Evolutionary conservation across 2,888 invertebrate genomes (phyloP).

Genomic region (Auanema sp.): DNA sequence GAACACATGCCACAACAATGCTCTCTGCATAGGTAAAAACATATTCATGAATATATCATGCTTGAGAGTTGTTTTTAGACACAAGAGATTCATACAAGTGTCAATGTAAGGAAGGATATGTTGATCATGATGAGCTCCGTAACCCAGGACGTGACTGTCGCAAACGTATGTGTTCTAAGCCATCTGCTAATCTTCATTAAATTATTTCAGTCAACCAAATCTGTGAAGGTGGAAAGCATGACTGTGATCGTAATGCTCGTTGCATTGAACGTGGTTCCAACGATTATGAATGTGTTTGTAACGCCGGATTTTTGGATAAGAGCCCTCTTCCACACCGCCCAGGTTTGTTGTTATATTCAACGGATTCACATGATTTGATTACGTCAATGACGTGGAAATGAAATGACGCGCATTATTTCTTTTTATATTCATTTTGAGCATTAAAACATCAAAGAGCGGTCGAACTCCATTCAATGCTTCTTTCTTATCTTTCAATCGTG

Average conservation of each 20-base stretch:
- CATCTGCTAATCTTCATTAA: background rate
- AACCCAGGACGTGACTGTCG: constrained; percentile 57
- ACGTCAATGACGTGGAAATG: no score
- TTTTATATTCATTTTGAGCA: no score
- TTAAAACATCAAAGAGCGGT: no score
- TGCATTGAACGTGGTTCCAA: constrained; percentile 54
- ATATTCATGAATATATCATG: constrained; percentile 4
- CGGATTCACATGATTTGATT: no score
- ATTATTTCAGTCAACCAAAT: constrained; percentile 45
- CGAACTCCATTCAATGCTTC: no score
- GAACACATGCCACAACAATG: constrained; percentile 59
- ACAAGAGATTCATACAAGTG: constrained; percentile 58
- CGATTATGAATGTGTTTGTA: constrained; percentile 56
- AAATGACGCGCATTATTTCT: no score
- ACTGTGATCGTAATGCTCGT: constrained; percentile 52
- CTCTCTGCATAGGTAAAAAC: constrained; percentile 61
- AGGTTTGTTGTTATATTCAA: constrained; percentile 12
- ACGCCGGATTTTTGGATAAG: constrained; percentile 54
- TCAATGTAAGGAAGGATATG: constrained; percentile 59
- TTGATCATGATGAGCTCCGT: constrained; percentile 54
- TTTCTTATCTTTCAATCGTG: no score
- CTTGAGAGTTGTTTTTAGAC: constrained; percentile 25
- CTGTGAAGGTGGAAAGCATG: constrained; percentile 52
- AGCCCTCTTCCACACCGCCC: constrained; percentile 35
- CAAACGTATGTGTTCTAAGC: constrained; percentile 26